A percentile compares a stretch with the other conserved stretches of the same genome.
phyloP scores from a whole-genome alignment of 2,888 invertebrate species.

The Melipona bicolor region DNA sequence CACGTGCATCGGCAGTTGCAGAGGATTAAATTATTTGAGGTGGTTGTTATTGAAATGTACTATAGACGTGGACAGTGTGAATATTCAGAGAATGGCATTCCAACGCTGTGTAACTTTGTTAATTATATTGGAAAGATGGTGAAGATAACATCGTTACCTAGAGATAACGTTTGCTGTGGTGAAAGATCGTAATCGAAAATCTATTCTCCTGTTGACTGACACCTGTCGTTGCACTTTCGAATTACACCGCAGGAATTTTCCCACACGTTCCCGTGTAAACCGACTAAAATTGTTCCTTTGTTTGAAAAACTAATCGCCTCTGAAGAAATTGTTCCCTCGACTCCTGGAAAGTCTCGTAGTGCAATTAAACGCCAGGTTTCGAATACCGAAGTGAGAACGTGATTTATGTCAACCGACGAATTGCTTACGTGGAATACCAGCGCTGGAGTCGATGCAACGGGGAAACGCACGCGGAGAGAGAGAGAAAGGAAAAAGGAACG shows the following conservation, averaged over 20 bases:
- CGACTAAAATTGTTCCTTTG: not conserved
- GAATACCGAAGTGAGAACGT: not conserved
- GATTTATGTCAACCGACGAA: conserved; percentile 40
- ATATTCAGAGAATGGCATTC: not conserved
- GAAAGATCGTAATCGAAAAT: not conserved
- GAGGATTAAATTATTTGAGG: not conserved
- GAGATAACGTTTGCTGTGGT: not conserved
- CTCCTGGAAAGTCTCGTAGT: not conserved
- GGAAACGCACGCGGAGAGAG: conserved; percentile 5
- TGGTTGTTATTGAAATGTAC: not conserved
- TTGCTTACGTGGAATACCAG: conserved; percentile 21
- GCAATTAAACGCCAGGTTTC: not conserved
- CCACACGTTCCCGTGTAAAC: too few relatives aligned
- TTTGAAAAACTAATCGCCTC: too few relatives aligned
- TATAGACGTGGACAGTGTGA: not conserved
- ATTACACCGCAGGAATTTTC: too few relatives aligned
- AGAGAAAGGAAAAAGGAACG: conserved; percentile 12
- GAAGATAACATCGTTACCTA: too few relatives aligned
- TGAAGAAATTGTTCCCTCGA: not conserved
- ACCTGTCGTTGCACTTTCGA: not conserved
- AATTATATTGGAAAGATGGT: not conserved
- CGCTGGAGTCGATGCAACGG: conserved; percentile 1
- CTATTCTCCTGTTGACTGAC: not conserved
- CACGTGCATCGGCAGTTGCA: not conserved
- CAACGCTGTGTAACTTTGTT: not conserved